Percentiles rank a stretch among this genome's conserved stretches.
phyloP scores from a whole-genome alignment of 2,888 invertebrate species.

The Drosophila basisetae region DNA sequence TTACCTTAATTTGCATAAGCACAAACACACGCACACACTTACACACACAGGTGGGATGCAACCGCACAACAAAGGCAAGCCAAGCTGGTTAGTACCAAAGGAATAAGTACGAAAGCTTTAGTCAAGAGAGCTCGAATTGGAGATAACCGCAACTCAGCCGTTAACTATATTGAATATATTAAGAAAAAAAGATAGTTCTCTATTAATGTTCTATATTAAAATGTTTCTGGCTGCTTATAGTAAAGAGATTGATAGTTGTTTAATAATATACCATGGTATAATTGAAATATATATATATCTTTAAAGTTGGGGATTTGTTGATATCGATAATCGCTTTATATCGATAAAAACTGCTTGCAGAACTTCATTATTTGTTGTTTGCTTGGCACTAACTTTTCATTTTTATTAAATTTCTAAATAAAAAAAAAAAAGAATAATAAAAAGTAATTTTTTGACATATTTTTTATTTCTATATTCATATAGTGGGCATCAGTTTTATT shows the following conservation, averaged over 20 bases:
- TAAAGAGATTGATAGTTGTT: background rate
- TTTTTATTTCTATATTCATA: too few relatives aligned
- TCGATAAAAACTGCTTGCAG: background rate
- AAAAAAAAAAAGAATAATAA: too few relatives aligned
- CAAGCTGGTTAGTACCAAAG: constrained; percentile 21
- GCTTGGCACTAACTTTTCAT: too few relatives aligned
- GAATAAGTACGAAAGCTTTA: background rate
- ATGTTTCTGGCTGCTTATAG: background rate
- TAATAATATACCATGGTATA: background rate
- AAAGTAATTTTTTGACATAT: too few relatives aligned
- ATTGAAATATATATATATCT: too few relatives aligned
- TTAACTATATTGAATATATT: background rate
- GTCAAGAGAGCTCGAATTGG: background rate
- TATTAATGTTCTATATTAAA: background rate
- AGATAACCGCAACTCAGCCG: background rate
- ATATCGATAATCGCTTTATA: background rate
- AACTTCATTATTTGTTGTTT: too few relatives aligned
- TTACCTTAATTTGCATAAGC: constrained; percentile 79
- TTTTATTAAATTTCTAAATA: too few relatives aligned
- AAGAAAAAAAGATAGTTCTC: background rate
- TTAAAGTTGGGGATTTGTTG: background rate
- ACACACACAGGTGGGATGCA: constrained; percentile 18
- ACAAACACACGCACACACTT: constrained; percentile 21
- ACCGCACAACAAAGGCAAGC: constrained; percentile 58
- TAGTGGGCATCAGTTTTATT: too few relatives aligned